phyloP scores from a whole-genome alignment of 2,113 vertebrate genomes.

The Paedocypris sp. region DNA sequence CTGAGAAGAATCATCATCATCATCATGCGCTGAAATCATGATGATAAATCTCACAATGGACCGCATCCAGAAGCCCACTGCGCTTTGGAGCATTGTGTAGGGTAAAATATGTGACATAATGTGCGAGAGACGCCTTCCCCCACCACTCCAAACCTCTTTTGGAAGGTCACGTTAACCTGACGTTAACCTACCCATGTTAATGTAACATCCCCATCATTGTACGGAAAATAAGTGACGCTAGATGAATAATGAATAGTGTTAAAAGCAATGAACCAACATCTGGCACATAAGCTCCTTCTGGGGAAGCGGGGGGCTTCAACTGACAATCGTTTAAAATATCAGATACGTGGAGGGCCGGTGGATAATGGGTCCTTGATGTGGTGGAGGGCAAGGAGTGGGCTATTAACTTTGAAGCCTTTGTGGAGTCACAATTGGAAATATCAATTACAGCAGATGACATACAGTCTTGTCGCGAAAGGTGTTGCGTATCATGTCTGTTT shows the following conservation, averaged over 20 bases:
- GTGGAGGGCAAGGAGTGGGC: constrained; percentile 20
- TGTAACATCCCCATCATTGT: background rate
- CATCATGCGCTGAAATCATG: constrained; percentile 46
- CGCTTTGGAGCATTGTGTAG: background rate
- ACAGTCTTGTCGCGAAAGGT: constrained; percentile 27
- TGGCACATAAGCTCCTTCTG: constrained; percentile 20
- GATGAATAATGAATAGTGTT: background rate
- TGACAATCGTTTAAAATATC: constrained; percentile 41
- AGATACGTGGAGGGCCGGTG: constrained; percentile 18
- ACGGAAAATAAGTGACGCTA: background rate
- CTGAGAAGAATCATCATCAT: constrained; percentile 55
- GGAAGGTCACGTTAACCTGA: constrained; percentile 5
- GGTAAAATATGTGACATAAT: background rate
- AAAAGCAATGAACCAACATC: constrained; percentile 4
- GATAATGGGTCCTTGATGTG: constrained; percentile 39
- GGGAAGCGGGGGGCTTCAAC: constrained; percentile 6
- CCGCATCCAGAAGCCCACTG: background rate
- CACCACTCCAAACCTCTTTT: background rate
- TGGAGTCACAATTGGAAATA: constrained; percentile 33
- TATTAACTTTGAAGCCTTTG: constrained; percentile 35
- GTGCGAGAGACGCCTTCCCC: background rate
- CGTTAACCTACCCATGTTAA: too few relatives aligned
- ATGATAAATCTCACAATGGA: constrained; percentile 53
- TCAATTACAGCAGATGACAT: constrained; percentile 33
- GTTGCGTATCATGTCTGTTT: constrained; percentile 24